Evolutionary conservation across 2,888 invertebrate species (phyloP).

Genomic region (Temnothorax rugatulus): DNA sequence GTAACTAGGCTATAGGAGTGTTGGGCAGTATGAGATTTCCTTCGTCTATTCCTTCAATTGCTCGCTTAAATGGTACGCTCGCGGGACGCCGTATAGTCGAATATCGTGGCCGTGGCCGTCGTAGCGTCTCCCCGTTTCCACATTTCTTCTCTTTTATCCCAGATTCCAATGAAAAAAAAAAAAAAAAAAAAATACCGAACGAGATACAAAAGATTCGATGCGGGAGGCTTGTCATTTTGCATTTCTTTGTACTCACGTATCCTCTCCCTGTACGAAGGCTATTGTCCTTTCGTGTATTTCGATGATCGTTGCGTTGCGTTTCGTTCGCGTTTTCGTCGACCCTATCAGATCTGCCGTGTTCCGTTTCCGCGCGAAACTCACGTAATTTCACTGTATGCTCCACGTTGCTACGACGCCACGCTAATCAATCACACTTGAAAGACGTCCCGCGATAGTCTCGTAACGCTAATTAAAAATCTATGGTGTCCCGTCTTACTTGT

Average conservation of each 20-base stretch:
- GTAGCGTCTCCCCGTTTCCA: not conserved
- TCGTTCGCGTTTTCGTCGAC: not conserved
- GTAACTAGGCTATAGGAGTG: slow-evolving; percentile 73
- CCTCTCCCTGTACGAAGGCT: not conserved
- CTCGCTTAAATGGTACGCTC: slow-evolving; percentile 48
- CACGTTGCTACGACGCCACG: slow-evolving; percentile 65
- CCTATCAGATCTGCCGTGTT: not conserved
- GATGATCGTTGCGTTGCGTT: not conserved
- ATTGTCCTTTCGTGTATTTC: not conserved
- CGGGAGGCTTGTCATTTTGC: slow-evolving; percentile 13
- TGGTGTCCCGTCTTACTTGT: slow-evolving; percentile 68
- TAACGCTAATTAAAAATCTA: slow-evolving; percentile 73
- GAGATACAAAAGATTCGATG: slow-evolving; percentile 30
- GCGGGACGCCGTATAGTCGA: slow-evolving; percentile 26
- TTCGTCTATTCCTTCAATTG: slow-evolving; percentile 48
- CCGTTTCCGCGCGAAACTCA: not conserved
- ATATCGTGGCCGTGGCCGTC: slow-evolving; percentile 41
- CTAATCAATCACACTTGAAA: slow-evolving; percentile 49
- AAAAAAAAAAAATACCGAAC: not conserved
- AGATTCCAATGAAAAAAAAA: not conserved
- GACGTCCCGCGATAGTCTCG: slow-evolving; percentile 65
- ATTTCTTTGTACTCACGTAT: slow-evolving; percentile 33
- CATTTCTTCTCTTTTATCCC: not conserved
- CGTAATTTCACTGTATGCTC: not conserved
- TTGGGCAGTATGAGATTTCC: slow-evolving; percentile 71